Evolutionary conservation across 2,888 invertebrate genomes (phyloP), one percentile per base, ranked within the genome.

Genomic region (Caenorhabditis sinica): DNA sequence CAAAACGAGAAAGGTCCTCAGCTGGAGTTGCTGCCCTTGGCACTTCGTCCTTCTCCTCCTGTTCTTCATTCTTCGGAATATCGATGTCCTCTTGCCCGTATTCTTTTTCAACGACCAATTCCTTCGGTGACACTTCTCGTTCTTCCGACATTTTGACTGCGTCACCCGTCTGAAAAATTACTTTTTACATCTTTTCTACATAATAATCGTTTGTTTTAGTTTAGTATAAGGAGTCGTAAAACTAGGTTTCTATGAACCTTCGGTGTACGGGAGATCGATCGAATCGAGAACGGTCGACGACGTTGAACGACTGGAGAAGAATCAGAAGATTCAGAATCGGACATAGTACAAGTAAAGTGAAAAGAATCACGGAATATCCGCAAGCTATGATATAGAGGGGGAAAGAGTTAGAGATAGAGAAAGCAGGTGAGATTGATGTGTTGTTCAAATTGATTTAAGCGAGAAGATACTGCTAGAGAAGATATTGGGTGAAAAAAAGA

Each of bases 121-220:
- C 82, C 28, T 82, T 82, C 8, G 82, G 82, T 63, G 73, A 71
- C 63, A 28, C 49, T 36, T 77, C 77, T 61, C 30, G 61, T 28
- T 72, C 79, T 71, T 79, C 74, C 17, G 82, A 82, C 82, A 82
- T 75, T 43, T 51, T 75, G 61, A 74, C 53, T 56, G 71, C 61
- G 82, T 82, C 82, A 82, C 82, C 72, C 72, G 75, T 72, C 82
- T 82, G 76, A 65, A 82, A 81, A 60, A 60, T 2, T 33, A 30
- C 2, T 30, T 15, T 33, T 60, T 33, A 17, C 3, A 28, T 2
- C n/a, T n/a, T n/a, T n/a, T n/a, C n/a, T n/a, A n/a, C n/a, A n/a
- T n/a, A n/a, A n/a, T n/a, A n/a, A 2, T 49, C 49, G 8, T 20
- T 5, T 5, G n/a, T 25, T 9, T 43, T n/a, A 2, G 9, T 45